Evolutionary conservation across 2,113 vertebrate species (phyloP), one percentile per base, ranked within the genome.

Genomic region (Scartelaos histophorus): DNA sequence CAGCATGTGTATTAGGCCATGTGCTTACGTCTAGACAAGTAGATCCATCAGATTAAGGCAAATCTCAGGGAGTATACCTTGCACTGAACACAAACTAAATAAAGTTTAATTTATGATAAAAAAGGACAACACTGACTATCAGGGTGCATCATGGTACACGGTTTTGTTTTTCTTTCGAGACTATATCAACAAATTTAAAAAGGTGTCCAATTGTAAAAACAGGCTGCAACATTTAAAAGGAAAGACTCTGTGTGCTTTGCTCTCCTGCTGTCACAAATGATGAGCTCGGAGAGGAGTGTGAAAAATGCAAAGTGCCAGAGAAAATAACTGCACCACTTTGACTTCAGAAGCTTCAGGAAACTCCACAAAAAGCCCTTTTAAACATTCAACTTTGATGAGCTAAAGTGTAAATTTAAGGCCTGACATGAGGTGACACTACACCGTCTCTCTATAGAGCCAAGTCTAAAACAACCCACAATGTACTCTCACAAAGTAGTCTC

Each of bases 401-500:
- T 21, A 75, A 71, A 57, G 66, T 19, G 79, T 70, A 6, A 10
- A 19, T 56, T 38, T 51, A 51, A 5, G 73, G 68, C 67, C 43
- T 75, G 24, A 35, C 51, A 69, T 61, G 68, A 70, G 43, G 17
- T 0, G 51, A 82, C 21, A 19, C 47, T 19, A 19, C 62, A 60
- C 75, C 62, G 81, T 87, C 83, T 74, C 66, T 87, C 53, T 78
- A 51, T 51, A 19, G 21, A 22, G 56, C 5, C 2, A 25, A 25
- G 56, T 58, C 56, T 34, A 82, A 87, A 85, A 83, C 83, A 85
- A 70, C 67, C 67, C 43, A 74, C 6, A 34, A 64, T 78, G 73
- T 87, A 81, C 38, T 82, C 86, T 91, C 38, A 43, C 38, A 34
- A 64, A 80, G 71, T 87, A 82, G 49, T 84, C 86, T 91, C 79